Evolutionary conservation across 2,797 vertebrate genomes (phyloP), one percentile per base, ranked within the genome.

Genomic region (Chloroceryle inda): DNA sequence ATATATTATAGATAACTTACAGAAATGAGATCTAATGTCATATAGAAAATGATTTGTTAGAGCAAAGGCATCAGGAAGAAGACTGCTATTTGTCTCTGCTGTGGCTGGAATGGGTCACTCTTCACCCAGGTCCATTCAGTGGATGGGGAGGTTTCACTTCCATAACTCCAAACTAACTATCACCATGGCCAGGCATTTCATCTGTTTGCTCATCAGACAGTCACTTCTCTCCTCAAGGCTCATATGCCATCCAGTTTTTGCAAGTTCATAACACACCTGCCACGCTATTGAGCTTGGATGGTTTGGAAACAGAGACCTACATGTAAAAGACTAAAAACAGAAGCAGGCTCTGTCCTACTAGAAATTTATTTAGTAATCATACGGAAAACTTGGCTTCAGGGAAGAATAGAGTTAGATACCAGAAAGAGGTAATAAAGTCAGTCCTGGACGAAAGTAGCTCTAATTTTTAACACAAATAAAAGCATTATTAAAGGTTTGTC

Each of bases 261-360:
- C 37, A 66, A 55, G 23, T 64, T 84, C 0, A 0, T 73, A 84
- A 50, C 45, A 71, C 44, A 26, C 78, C 83, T 93, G 61, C 71
- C 47, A 26, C 44, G 24, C 59, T 72, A 31, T 21, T 38, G 38
- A 83, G 18, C 74, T 79, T 37, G n/a, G 26, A 73, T 88, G 82
- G 82, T 89, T 94, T 62, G 35, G 31, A 62, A 80, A 11, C 52
- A 86, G 76, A 75, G 38, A 94, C 26, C 76, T 74, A 90, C 52
- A 67, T 9, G 59, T 33, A 92, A 93, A 88, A 95, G 77, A 88
- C 83, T 93, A 26, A 87, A 93, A 94, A 10, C 59, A 94, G 85
- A 78, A 94, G 71, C 72, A 92, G 59, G 63, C 29, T 88, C 91
- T 95, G 74, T 83, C 95, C 88, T 94, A 93, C 83, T 49, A 89